Evolutionary conservation across 2,797 vertebrate species (phyloP), one percentile per base, ranked within the genome.

Genomic region (Oceanodroma leucorhoa): DNA sequence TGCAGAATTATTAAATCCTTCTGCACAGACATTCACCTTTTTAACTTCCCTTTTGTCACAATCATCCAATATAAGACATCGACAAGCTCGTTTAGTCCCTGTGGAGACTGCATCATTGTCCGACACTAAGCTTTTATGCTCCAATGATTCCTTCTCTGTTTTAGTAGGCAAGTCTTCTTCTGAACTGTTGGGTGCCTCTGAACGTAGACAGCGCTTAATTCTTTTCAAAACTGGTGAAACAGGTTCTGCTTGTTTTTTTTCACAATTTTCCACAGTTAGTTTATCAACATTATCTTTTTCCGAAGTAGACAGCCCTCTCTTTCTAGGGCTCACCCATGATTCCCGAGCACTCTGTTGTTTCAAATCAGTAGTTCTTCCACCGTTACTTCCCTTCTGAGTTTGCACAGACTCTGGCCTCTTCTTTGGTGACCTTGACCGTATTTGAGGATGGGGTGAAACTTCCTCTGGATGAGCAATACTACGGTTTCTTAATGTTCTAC

Each of bases 401-500:
- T 97, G 98, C 87, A 98, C 96, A 93, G 97, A 89, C 64, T 99
- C 99, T 94, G 99, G 98, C 97, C 98, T 99, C 98, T 99, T 99
- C 98, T 99, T 99, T 95, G 99, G 99, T 50, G 99, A 99, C 96
- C 99, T 98, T 78, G 99, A 99, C 94, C 99, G 98, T 65, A 99
- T 98, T 79, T 98, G 98, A 75, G 98, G 98, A 97, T 98, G 98
- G 86, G 98, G 97, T 27, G 98, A 98, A 84, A 98, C 98, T 95
- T 99, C 99, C 96, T 99, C 99, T 10, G 99, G 98, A 98, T 99
- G 99, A 98, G 99, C 99, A 83, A 99, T 99, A 97, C 99, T 99
- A 97, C 99, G 99, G 97, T 99, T 99, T 98, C 99, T 99, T 98
- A 99, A 98, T 86, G 99, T 99, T 98, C 99, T 98, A 96, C 99